Base-by-base conservation (phyloP, 2,113 vertebrate species). In the Nerophis lumbriciformis region DNA sequence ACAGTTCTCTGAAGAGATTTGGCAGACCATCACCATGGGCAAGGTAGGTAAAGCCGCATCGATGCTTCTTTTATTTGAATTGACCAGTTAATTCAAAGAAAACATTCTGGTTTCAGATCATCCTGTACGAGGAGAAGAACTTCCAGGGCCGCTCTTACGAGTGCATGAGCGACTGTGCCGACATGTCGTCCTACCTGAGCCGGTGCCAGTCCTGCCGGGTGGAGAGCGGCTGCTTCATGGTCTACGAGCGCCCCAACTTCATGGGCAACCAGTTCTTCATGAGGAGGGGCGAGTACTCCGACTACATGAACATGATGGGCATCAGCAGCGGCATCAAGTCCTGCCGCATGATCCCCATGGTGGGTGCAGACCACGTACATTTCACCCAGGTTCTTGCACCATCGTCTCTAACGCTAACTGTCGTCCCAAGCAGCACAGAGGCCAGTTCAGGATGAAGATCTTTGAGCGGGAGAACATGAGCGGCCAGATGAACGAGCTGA, bases 231-330 rank as follows among this genome's bases (percentile, higher is more conserved):
- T 88, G 78, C 78, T 90, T 88, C 78, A 82, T 88, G 75, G 76
- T 81, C 49, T 89, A 89, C 11, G 88, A 90, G 19, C 80, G 83
- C 1, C n/a, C 83, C 66, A 88, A 88, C 83, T 90, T 44, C 83
- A 85, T 85, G 74, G 88, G 88, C 36, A 86, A 87, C 76, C 88
- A 89, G 86, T 78, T 63, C 60, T 83, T 89, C 71, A 74, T 91
- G 62, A 86, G 68, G 66, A 89, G 77, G 76, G 90, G 88, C 19
- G 89, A 90, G 61, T 89, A 89, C 19, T 0, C 87, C 0, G 83
- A 85, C 52, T 61, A 59, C 64, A 68, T 79, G 66, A 83, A 70
- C 73, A 82, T 83, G 69, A 60, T 78, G 65, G 82, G 85, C 37
- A 57, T 77, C 72, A 83, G 65, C 0, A 83, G 75, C 5, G 61